A percentile compares a stretch with the other conserved stretches of the same genome.
phyloP scores from a whole-genome alignment of 92 coral and sea anemone species.

The Siderastrea siderea region DNA sequence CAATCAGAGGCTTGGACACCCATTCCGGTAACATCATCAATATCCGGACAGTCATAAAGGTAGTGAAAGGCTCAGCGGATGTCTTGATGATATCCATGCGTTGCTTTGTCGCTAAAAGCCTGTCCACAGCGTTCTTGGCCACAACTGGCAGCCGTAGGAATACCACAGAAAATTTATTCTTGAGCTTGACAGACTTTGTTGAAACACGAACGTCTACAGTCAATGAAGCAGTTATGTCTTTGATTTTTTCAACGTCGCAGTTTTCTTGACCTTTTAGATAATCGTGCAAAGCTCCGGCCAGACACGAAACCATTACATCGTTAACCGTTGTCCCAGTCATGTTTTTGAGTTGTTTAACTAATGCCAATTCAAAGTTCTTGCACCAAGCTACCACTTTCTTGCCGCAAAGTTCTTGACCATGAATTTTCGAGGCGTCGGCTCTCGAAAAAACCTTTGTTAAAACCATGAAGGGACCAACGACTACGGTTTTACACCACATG shows the following conservation, averaged over 20 bases:
- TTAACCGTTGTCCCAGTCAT: constrained; percentile 91
- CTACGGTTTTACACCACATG: constrained; percentile 96
- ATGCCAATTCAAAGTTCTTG: constrained; percentile 77
- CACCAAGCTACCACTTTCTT: constrained; percentile 93
- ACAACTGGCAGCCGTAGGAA: constrained; percentile 90
- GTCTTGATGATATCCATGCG: constrained; percentile 96
- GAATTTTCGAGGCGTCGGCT: constrained; percentile 84
- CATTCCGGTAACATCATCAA: constrained; percentile 89
- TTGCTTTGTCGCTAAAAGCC: constrained; percentile 86
- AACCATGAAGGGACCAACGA: constrained; percentile 85
- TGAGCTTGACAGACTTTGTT: constrained; percentile 80
- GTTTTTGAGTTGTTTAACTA: constrained; percentile 89
- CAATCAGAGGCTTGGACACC: constrained; percentile 81
- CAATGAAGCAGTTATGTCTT: constrained; percentile 97
- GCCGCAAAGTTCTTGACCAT: constrained; percentile 91
- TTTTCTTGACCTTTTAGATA: constrained; percentile 68
- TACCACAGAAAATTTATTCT: constrained; percentile 93
- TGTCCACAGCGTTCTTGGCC: constrained; percentile 75
- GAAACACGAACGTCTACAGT: constrained; percentile 94
- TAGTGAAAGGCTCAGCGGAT: constrained; percentile 93
- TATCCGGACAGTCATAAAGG: constrained; percentile 82
- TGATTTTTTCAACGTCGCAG: constrained; percentile 55
- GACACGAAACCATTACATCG: constrained; percentile 97
- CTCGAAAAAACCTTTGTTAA: constrained; percentile 76
- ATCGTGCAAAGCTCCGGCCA: constrained; percentile 90